Evolutionary conservation across 2,888 invertebrate genomes (phyloP).

Genomic region (Horisme vitalbata): DNA sequence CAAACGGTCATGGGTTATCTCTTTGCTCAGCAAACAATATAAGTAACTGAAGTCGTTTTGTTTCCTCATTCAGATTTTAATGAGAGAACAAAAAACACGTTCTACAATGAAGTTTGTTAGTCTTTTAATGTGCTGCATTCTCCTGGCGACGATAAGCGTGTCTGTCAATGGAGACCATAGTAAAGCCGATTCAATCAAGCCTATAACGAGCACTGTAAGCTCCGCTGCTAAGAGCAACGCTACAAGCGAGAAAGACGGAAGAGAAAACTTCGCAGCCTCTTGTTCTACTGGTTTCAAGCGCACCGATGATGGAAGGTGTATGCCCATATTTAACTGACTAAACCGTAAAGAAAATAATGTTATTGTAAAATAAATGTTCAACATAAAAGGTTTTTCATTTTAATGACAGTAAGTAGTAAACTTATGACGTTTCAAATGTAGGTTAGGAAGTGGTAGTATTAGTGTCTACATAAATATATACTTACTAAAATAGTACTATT

Average conservation of each 20-base stretch:
- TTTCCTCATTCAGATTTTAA: conserved; percentile 28
- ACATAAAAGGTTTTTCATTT: no score
- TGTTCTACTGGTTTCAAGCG: conserved; percentile 58
- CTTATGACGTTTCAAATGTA: no score
- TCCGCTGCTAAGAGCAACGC: conserved; percentile 24
- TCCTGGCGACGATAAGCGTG: conserved; percentile 35
- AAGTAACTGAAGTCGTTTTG: neutral
- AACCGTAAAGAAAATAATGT: neutral
- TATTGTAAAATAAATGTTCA: neutral
- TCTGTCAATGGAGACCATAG: conserved; percentile 42
- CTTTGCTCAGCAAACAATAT: neutral
- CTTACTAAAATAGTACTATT: neutral
- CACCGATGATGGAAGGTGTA: conserved; percentile 66
- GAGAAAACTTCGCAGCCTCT: conserved; percentile 56
- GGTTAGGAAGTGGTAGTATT: no score
- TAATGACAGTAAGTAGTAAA: no score
- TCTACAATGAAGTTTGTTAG: conserved; percentile 46
- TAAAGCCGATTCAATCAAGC: conserved; percentile 12
- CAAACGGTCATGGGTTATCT: conserved; percentile 12
- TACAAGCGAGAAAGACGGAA: conserved; percentile 48
- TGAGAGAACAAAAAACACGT: conserved; percentile 29
- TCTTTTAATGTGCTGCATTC: conserved; percentile 41
- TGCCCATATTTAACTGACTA: conserved; percentile 41
- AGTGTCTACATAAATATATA: no score
- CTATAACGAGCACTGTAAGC: conserved; percentile 22